Base-by-base conservation (phyloP, 2,888 invertebrate species). In the Rhorus exstirpatorius region DNA sequence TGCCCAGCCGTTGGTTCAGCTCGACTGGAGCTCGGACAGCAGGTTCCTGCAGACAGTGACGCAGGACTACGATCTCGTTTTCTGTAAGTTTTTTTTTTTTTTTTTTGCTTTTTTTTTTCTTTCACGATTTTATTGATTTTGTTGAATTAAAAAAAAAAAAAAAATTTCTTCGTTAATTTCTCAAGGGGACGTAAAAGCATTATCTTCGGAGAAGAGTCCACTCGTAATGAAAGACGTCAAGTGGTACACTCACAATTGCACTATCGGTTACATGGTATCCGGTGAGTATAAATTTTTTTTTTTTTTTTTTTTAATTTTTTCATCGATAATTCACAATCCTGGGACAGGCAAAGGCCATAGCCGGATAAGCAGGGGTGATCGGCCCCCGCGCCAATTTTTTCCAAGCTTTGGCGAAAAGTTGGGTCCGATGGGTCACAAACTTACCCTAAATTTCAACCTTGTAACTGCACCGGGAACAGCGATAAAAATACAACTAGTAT, bases 1-100 rank as follows among this genome's bases (percentile, higher is more conserved):
- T 0, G 95, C 97, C 0, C 97, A 97, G 89, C 96, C 97, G 0
- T 94, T 98, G 2, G 96, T 96, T 80, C 97, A 98, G 89, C 93
- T 98, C 71, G 98, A 98, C 91, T 98, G 98, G 98, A 98, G 98
- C 91, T 95, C 96, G 49, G 98, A 98, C 90, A 97, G 97, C 76
- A 96, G 96, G 91, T 97, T 96, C 91, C 93, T 98, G 78, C 98
- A 98, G 93, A 97, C 97, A 0, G 97, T 97, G 70, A 97, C 98
- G 14, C 97, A 97, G 79, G 98, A 98, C 91, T 97, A 97, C 88
- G 98, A 98, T 91, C 93, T 98, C 67, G 95, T 97, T 3, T 98
- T 97, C 93, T 98, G 97, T 97, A 94, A 95, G 96, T 94, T 67
- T 71, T 51, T 44, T 3, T 55, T 17, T 94, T 38, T 3, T 8